phyloP scores from a whole-genome alignment of 2,888 invertebrate genomes.

The Erebia ligea region DNA sequence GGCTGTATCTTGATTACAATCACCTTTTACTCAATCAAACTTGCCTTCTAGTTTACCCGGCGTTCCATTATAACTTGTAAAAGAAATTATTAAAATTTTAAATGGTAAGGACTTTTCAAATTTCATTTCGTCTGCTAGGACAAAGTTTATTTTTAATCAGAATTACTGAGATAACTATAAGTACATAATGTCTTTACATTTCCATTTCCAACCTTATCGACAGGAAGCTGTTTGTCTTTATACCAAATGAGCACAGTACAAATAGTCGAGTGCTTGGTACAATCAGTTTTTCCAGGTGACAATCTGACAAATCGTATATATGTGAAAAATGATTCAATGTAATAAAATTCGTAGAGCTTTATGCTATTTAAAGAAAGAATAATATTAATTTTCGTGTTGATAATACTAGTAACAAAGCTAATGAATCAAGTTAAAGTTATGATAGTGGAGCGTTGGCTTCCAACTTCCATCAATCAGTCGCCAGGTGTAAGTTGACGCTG shows the following conservation, averaged over 20 bases:
- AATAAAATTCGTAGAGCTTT: not conserved
- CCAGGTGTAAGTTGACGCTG: not conserved
- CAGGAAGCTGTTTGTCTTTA: not conserved
- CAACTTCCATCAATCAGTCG: not conserved
- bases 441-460: not conserved
- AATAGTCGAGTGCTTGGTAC: not conserved
- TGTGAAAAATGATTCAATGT: not conserved
- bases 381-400: not conserved
- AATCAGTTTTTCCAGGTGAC: conserved; percentile 4
- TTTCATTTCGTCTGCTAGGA: no score
- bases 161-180: no score
- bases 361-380: not conserved
- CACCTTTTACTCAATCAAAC: no score
- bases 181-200: no score
- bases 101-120: no score
- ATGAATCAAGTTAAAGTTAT: not conserved
- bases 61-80: no score
- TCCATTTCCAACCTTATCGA: not conserved
- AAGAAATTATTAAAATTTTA: no score
- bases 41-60: no score
- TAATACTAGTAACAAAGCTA: not conserved
- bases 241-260: not conserved
- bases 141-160: no score
- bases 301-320: not conserved
- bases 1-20: no score